These are phyloP conservation scores for Cepaea nemoralis DNA, from an alignment of 1,140 invertebrate genomes.

Conservation along the genomic window DNA sequence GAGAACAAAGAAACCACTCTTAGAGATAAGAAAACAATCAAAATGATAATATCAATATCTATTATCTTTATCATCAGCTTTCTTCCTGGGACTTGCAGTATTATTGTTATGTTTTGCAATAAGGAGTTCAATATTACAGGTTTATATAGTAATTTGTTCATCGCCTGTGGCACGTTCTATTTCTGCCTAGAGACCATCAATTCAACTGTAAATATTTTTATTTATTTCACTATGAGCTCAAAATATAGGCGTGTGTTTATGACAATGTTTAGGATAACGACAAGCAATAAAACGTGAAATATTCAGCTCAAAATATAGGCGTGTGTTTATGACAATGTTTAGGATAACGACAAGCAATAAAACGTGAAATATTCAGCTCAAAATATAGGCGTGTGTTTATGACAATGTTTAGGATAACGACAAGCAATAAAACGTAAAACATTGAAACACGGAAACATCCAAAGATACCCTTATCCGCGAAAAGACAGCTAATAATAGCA, in stretches of 20 bases:
- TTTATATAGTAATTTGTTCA: slow-evolving; percentile 27
- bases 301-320: neutral
- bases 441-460: too few species aligned
- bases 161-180: slow-evolving; percentile 23
- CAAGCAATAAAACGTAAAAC: too few species aligned
- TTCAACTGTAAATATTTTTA: slow-evolving; percentile 15
- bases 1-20: neutral
- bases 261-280: neutral
- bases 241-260: neutral
- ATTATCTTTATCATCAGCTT: slow-evolving; percentile 32
- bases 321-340: neutral
- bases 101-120: neutral
- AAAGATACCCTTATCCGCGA: too few species aligned
- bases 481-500: too few species aligned
- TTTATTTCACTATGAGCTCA: neutral
- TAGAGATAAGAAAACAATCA: slow-evolving; percentile 21
- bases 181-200: slow-evolving; percentile 29
- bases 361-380: too few species aligned
- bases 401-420: neutral
- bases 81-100: slow-evolving; percentile 12
- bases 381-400: neutral
- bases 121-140: slow-evolving; percentile 29
- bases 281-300: too few species aligned
- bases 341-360: too few species aligned
- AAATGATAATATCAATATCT: slow-evolving; percentile 33